phyloP scores from a whole-genome alignment of 2,888 invertebrate species.

The Ptycholaimellus sp. region DNA sequence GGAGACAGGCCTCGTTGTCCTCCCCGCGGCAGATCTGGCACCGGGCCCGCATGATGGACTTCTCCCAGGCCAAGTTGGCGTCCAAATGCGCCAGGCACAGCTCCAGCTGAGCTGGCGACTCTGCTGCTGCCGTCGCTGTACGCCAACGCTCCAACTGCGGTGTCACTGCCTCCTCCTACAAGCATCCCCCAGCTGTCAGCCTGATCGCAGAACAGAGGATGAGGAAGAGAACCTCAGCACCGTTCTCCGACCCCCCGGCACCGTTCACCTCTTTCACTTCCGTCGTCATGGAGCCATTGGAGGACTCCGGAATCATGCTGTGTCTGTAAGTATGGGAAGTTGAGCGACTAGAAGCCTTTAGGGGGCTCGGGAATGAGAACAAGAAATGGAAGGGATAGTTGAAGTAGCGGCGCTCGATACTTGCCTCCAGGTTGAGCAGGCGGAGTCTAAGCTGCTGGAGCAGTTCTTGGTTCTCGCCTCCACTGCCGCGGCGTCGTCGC shows the following conservation, averaged over 20 bases:
- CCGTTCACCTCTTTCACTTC: too few species aligned
- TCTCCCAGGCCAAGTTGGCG: constrained; percentile 82
- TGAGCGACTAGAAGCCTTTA: too few species aligned
- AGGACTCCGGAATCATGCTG: too few species aligned
- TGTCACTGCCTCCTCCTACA: constrained; percentile 39
- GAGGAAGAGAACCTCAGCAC: too few species aligned
- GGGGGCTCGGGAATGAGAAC: too few species aligned
- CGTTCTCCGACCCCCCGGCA: too few species aligned
- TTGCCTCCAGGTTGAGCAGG: constrained; percentile 56
- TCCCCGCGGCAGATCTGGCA: constrained; percentile 77
- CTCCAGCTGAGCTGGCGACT: constrained; percentile 65
- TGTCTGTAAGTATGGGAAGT: too few species aligned
- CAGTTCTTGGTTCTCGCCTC: too few species aligned
- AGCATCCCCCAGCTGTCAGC: too few species aligned
- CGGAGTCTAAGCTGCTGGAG: constrained; percentile 30
- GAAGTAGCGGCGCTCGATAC: constrained; percentile 70
- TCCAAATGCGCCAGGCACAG: constrained; percentile 69
- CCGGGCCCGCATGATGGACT: constrained; percentile 83
- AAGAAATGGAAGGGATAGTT: constrained; percentile 57
- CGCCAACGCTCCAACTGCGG: constrained; percentile 55
- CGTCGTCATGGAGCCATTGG: too few species aligned
- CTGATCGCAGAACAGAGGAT: too few species aligned
- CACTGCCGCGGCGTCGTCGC: too few species aligned
- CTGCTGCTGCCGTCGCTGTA: constrained; percentile 55
- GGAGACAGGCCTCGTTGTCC: constrained; percentile 74